Evolutionary conservation across 1,140 invertebrate species (phyloP).

Genomic region (Euura saliciscinereae): DNA sequence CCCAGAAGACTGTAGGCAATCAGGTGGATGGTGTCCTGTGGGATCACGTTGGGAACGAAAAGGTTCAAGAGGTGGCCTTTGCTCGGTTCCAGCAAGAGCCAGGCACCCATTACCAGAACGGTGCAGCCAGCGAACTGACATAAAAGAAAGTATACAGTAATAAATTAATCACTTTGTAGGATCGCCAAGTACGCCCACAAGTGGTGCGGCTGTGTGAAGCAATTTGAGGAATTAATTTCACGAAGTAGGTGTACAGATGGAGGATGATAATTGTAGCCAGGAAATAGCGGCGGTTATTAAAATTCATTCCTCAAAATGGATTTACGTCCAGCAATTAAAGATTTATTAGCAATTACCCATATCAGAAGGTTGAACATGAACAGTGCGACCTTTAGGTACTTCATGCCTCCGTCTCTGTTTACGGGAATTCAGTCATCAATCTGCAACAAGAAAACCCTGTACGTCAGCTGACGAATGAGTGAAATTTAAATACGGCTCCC

Average conservation of each 20-base stretch:
- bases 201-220: not conserved
- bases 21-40: constrained; percentile 54
- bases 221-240: not conserved
- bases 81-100: constrained; percentile 58
- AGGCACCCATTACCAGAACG: constrained; percentile 58
- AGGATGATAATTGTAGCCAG: too few relatives aligned
- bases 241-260: too few relatives aligned
- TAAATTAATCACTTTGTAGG: not conserved
- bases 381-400: constrained; percentile 59
- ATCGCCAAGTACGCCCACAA: not conserved
- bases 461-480: too few relatives aligned
- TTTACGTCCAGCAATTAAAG: not conserved
- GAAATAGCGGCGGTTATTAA: too few relatives aligned
- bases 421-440: constrained; percentile 41
- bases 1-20: constrained; percentile 58
- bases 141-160: constrained; percentile 15
- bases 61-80: constrained; percentile 59
- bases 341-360: constrained; percentile 56
- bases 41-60: constrained; percentile 47
- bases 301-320: too few relatives aligned
- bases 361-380: constrained; percentile 63
- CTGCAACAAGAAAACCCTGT: constrained; percentile 29
- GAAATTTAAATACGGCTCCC: too few relatives aligned
- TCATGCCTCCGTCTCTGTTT: constrained; percentile 42
- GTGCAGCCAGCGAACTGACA: constrained; percentile 59